A percentile compares a stretch with the other conserved stretches of the same genome.
These are phyloP conservation scores for Habropoda laboriosa DNA, from an alignment of 1,140 invertebrate genomes.

Conservation along the genomic window DNA sequence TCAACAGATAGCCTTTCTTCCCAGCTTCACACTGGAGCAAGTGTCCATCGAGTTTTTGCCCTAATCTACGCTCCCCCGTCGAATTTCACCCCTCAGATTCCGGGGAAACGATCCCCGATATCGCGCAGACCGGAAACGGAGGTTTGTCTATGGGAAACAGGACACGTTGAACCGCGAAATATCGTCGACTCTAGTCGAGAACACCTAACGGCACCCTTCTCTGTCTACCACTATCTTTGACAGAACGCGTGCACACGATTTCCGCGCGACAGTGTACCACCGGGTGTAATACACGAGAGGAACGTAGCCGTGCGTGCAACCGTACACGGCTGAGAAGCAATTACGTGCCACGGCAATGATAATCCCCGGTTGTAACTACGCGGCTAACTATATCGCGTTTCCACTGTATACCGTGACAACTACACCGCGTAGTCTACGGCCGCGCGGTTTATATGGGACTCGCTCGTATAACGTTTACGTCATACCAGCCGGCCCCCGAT, in stretches of 20 bases:
- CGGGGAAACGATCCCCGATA: not conserved
- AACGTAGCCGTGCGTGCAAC: conserved; percentile 52
- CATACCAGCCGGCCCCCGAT: conserved; percentile 23
- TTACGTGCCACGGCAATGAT: conserved; percentile 59
- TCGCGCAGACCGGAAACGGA: not conserved
- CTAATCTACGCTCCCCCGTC: not conserved
- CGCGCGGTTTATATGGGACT: conserved; percentile 45
- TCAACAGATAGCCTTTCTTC: no score
- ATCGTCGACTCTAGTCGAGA: not conserved
- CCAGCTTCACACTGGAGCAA: no score
- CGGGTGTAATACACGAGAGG: not conserved
- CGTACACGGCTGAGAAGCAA: conserved; percentile 53
- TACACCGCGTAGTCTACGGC: conserved; percentile 40
- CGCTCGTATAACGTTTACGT: conserved; percentile 52
- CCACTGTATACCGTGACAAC: conserved; percentile 39
- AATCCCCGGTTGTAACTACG: conserved; percentile 59
- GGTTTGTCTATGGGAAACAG: not conserved
- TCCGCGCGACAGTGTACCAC: not conserved
- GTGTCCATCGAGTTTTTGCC: no score
- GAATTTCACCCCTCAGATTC: no score
- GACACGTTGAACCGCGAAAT: not conserved
- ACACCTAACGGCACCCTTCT: conserved; percentile 2
- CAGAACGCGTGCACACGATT: no score
- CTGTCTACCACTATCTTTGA: no score
- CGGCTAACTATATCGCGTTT: conserved; percentile 61